These are phyloP conservation scores for Leptinotarsa tumamoca DNA, from an alignment of 2,888 invertebrate species.

Conservation along the genomic window DNA sequence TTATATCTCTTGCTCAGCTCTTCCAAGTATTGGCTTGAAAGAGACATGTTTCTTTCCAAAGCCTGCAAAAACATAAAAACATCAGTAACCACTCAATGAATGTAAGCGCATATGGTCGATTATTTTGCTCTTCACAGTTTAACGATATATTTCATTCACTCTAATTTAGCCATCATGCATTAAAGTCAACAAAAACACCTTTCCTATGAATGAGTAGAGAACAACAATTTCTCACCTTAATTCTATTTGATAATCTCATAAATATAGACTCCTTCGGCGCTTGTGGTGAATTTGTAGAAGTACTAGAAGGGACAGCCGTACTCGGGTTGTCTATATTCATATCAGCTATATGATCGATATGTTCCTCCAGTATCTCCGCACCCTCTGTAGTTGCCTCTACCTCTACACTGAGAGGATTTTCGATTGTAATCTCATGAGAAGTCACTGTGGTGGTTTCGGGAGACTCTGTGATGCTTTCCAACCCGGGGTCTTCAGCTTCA, in stretches of 20 bases:
- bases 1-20: constrained; percentile 95
- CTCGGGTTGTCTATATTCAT: constrained; percentile 68
- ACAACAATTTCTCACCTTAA: constrained; percentile 75
- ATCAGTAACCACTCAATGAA: not conserved
- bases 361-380: constrained; percentile 63
- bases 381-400: constrained; percentile 38
- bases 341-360: constrained; percentile 70
- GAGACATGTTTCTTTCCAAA: constrained; percentile 95
- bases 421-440: constrained; percentile 18
- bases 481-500: not conserved
- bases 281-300: constrained; percentile 57
- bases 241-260: constrained; percentile 92
- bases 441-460: constrained; percentile 1
- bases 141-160: no score
- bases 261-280: constrained; percentile 95
- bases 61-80: constrained; percentile 69
- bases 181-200: not conserved
- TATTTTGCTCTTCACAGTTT: no score
- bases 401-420: constrained; percentile 29
- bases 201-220: not conserved
- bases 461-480: constrained; percentile 11
- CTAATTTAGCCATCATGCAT: no score
- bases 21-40: constrained; percentile 96
- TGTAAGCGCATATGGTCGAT: no score
- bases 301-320: constrained; percentile 57